Conservation (phyloP, 2,888 invertebrate genomes). For the Noctua fimbriata region DNA sequence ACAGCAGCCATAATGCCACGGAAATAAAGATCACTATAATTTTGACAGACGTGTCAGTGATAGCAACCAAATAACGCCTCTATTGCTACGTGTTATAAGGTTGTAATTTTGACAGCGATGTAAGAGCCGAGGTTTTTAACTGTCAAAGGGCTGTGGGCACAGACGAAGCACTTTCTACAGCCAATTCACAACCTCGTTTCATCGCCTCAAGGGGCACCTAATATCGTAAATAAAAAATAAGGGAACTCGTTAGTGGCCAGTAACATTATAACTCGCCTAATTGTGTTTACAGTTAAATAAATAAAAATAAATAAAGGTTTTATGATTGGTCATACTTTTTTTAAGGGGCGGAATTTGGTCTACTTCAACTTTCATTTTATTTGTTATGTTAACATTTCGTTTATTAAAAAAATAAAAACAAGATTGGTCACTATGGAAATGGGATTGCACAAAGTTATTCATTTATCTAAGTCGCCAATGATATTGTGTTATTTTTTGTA, state of each 20-base stretch:
- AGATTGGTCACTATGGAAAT: not conserved
- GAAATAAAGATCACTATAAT: not conserved
- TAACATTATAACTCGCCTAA: conserved; percentile 57
- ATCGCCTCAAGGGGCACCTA: conserved; percentile 57
- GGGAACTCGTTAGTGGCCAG: conserved; percentile 63
- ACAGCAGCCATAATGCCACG: not conserved
- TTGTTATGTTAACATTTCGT: not conserved
- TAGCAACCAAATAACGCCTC: not conserved
- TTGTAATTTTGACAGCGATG: not conserved
- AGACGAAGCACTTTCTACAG: conserved; percentile 25
- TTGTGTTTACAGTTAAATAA: conserved; percentile 63
- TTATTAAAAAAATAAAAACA: not conserved
- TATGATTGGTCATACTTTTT: conserved; percentile 52
- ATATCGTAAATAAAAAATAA: conserved; percentile 66
- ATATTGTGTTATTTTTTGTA: not conserved
- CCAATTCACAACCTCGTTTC: conserved; percentile 47
- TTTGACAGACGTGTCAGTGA: not conserved
- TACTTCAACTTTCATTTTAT: not conserved
- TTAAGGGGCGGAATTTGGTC: conserved; percentile 33
- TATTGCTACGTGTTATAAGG: not conserved
- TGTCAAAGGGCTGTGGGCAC: conserved; percentile 4
- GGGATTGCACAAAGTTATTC: not conserved
- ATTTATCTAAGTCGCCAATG: not conserved
- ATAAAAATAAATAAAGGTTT: conserved; percentile 60
- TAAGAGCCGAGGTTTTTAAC: not conserved